Conservation (phyloP, 2,113 vertebrate genomes). For the Halichoerus grypus region DNA sequence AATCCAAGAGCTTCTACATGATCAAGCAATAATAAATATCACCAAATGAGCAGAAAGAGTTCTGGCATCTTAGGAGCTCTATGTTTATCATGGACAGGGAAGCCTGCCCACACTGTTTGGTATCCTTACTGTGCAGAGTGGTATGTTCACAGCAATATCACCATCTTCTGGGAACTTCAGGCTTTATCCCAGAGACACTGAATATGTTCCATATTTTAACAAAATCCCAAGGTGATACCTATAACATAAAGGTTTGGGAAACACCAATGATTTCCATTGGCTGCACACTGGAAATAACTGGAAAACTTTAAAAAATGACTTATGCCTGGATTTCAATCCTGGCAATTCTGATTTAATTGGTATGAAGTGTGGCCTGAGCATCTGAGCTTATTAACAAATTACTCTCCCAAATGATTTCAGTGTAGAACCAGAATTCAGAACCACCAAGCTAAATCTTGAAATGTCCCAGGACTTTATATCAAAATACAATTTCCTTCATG, state of each 20-base stretch:
- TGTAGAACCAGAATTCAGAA: slow-evolving; percentile 11
- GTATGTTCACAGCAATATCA: neutral
- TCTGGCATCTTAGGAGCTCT: neutral
- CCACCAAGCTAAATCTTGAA: neutral
- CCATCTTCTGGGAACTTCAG: neutral
- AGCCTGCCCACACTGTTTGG: no score
- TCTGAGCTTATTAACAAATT: neutral
- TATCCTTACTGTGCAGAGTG: no score
- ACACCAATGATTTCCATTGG: neutral
- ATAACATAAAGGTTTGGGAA: neutral
- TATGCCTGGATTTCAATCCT: neutral
- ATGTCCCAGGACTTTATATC: neutral
- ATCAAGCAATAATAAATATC: neutral
- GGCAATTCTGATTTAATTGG: neutral
- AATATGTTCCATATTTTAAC: neutral
- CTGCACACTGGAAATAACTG: neutral
- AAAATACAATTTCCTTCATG: neutral
- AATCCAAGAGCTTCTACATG: neutral
- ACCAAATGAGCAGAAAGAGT: neutral
- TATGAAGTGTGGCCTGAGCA: neutral
- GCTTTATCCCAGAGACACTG: neutral
- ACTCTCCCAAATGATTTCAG: neutral
- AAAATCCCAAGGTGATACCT: neutral
- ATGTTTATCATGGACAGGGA: neutral
- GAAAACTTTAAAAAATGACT: neutral